Evolutionary conservation across 2,113 vertebrate genomes (phyloP).

Genomic region (Podarcis cretensis): DNA sequence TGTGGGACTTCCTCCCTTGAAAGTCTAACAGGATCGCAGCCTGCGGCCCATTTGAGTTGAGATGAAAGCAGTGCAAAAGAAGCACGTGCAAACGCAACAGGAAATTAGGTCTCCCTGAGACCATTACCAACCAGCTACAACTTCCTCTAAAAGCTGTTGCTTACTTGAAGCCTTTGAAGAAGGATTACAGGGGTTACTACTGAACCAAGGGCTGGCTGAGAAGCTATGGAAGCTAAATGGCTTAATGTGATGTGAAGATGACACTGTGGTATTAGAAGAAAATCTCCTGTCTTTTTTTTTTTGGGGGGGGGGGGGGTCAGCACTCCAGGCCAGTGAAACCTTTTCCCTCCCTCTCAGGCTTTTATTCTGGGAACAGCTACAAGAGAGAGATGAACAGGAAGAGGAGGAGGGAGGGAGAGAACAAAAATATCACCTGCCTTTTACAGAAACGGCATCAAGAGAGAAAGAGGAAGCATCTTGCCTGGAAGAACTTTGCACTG

Average conservation of each 20-base stretch:
- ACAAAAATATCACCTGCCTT: constrained; percentile 19
- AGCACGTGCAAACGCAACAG: not conserved
- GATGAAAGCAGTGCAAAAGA: not conserved
- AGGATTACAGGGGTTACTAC: not conserved
- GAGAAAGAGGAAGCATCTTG: not conserved
- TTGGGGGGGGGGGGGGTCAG: not conserved
- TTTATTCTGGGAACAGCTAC: constrained; percentile 1
- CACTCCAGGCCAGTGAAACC: not conserved
- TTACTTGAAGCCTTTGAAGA: not conserved
- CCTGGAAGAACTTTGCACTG: constrained; percentile 24
- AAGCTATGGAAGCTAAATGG: not conserved
- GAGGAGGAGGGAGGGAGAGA: not conserved
- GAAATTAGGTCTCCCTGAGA: not conserved
- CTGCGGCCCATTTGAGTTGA: not conserved
- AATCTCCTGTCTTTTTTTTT: not conserved
- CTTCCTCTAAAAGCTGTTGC: not conserved
- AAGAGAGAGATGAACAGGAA: not conserved
- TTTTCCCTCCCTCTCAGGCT: constrained; percentile 21
- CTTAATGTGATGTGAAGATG: not conserved
- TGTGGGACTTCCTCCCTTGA: too few species aligned
- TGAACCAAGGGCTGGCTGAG: not conserved
- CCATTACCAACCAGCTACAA: not conserved
- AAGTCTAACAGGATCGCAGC: too few species aligned
- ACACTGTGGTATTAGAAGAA: not conserved
- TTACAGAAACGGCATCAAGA: constrained; percentile 24